A percentile compares a stretch with the other conserved stretches of the same genome.
Evolutionary conservation across 2,113 vertebrate genomes (phyloP).

Genomic region (Nycticryphes semicollaris): DNA sequence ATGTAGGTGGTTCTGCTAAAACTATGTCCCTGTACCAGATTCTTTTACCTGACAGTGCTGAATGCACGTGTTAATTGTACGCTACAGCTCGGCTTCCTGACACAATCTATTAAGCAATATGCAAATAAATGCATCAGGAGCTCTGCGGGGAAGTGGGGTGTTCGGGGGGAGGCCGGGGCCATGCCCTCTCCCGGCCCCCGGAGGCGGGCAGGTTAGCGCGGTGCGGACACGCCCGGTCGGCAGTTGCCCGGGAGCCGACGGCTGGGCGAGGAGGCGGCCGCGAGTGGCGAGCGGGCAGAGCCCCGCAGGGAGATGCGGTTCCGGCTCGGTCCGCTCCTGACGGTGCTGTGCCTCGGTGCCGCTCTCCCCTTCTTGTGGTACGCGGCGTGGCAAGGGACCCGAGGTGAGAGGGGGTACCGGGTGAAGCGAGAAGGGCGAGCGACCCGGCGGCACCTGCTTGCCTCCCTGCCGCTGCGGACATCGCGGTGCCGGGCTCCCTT

Average conservation of each 20-base stretch:
- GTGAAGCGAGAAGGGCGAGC: background rate
- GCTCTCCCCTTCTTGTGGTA: slow-evolving; percentile 13
- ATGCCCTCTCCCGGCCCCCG: background rate
- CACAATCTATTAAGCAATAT: accelerated
- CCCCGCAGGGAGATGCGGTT: slow-evolving; percentile 36
- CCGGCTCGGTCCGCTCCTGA: background rate
- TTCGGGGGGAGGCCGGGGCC: background rate
- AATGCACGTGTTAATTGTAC: too few relatives aligned
- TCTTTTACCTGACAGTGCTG: background rate
- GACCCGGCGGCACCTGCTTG: background rate
- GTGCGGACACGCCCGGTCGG: background rate
- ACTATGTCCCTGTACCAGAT: background rate
- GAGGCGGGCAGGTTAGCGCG: background rate
- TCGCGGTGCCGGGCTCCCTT: background rate
- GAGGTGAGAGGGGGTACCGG: slow-evolving; percentile 15
- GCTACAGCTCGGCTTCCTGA: background rate
- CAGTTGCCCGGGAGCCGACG: background rate
- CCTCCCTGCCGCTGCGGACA: too few relatives aligned
- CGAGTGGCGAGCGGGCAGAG: background rate
- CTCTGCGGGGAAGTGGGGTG: background rate
- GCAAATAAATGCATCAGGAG: background rate
- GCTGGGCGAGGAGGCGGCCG: background rate
- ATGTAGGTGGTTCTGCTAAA: background rate
- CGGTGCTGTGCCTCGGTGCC: slow-evolving; percentile 5
- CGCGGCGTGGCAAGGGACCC: background rate